Evolutionary conservation across 2,797 vertebrate species (phyloP), one percentile per base, ranked within the genome.

Genomic region (Megaceryle alcyon): DNA sequence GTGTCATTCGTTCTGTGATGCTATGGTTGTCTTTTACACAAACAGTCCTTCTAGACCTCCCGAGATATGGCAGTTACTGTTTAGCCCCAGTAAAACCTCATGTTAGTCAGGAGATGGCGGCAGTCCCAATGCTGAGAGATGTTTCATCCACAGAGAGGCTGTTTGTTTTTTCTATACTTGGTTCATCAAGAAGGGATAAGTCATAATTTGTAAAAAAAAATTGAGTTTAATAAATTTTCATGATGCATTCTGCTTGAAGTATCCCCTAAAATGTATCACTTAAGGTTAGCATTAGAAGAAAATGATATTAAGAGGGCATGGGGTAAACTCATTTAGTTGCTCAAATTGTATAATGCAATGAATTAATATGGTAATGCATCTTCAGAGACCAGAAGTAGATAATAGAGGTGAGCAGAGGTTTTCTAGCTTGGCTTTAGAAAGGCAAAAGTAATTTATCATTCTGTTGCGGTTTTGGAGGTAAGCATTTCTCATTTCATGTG

Each of bases 401-500:
- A 98, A 98, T 97, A 97, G 98, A 97, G 97, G 97, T 98, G 97
- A 98, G 96, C 97, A 98, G 97, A 97, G 97, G 97, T 97, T 97
- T 97, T 90, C 56, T 46, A 96, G 95, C 86, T 97, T 93, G 96
- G 96, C 96, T 98, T 98, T 61, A 53, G 94, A 95, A 96, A 98
- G 96, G 96, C 97, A 98, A 96, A 98, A 97, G 97, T 97, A 97
- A 98, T 98, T 98, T 97, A 98, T 98, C 98, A 98, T 98, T 97
- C 96, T 97, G 96, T 78, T 98, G 66, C 78, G 85, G 95, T 97
- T 96, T 95, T 94, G 90, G 71, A 94, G 92, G 75, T 80, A 93
- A 96, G 82, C 96, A 97, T 97, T 97, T 96, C 97, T 97, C 97
- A 98, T 98, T 97, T 97, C 76, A 91, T 89, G 90, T 51, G 91